A percentile compares a stretch with the other conserved stretches of the same genome.
These are phyloP conservation scores for Argopecten irradians DNA, from an alignment of 1,140 invertebrate species.

Conservation along the genomic window DNA sequence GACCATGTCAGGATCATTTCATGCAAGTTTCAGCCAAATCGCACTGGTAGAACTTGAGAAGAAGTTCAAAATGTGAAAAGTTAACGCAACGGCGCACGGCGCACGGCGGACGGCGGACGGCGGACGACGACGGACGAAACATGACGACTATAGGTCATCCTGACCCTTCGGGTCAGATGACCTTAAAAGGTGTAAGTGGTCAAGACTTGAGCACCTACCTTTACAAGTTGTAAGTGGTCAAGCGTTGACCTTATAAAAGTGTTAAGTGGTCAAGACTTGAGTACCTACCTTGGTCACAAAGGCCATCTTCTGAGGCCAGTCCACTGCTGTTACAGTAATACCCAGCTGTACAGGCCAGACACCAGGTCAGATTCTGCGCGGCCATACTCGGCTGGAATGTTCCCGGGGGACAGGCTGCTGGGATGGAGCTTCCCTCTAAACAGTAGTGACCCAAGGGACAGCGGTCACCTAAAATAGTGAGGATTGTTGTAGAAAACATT, in stretches of 20 bases:
- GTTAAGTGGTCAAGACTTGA: background rate
- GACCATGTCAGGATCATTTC: no score
- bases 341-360: slow-evolving; percentile 69
- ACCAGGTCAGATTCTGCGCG: slow-evolving; percentile 65
- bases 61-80: no score
- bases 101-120: no score
- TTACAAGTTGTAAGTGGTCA: no score
- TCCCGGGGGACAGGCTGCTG: slow-evolving; percentile 65
- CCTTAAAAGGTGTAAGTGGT: no score
- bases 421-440: slow-evolving; percentile 58
- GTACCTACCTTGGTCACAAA: slow-evolving; percentile 66
- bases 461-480: slow-evolving; percentile 59
- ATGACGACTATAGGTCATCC: no score
- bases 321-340: slow-evolving; percentile 69
- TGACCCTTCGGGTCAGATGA: no score
- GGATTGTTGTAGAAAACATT: background rate
- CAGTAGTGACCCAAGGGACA: slow-evolving; percentile 70
- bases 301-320: slow-evolving; percentile 60
- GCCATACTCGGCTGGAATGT: slow-evolving; percentile 67
- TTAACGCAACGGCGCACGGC: no score
- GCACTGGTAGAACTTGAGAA: no score
- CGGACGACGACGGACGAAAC: no score
- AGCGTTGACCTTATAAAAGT: background rate
- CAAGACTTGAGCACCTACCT: no score
- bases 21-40: no score